A percentile compares a stretch with the other conserved stretches of the same genome.
Conservation (phyloP, 1,140 invertebrate species). For the Cephus cinctus region DNA sequence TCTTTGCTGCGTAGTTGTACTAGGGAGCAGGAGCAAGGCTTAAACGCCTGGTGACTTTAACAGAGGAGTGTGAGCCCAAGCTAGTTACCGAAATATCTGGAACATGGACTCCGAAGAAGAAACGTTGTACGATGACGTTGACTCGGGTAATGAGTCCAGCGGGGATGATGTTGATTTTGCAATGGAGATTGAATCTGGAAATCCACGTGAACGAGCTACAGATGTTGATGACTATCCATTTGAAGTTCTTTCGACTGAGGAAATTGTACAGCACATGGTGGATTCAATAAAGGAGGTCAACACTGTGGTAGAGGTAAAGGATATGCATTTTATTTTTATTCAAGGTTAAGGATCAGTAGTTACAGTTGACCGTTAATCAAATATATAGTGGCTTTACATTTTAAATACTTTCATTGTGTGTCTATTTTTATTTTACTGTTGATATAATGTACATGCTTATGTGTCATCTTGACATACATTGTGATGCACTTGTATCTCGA, state of each 20-base stretch:
- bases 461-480: too few species aligned
- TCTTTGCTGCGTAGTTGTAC: too few species aligned
- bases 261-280: constrained; percentile 96
- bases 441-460: too few species aligned
- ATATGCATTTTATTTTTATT: constrained; percentile 3
- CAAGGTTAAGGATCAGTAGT: too few species aligned
- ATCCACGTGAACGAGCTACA: constrained; percentile 71
- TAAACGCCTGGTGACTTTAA: not conserved
- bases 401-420: too few species aligned
- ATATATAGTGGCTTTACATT: too few species aligned
- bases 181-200: constrained; percentile 84
- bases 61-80: too few species aligned
- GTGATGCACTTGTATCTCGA: too few species aligned
- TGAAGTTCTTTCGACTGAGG: constrained; percentile 91
- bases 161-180: constrained; percentile 90
- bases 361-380: too few species aligned
- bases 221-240: constrained; percentile 90
- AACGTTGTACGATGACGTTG: constrained; percentile 80
- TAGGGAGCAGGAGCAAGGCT: too few species aligned
- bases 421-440: too few species aligned
- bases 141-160: constrained; percentile 88
- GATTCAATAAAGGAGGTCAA: constrained; percentile 96
- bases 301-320: constrained; percentile 76
- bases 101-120: constrained; percentile 95
- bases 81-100: too few species aligned